Base-by-base conservation (phyloP, 2,797 vertebrate species). In the Momotus momota region DNA sequence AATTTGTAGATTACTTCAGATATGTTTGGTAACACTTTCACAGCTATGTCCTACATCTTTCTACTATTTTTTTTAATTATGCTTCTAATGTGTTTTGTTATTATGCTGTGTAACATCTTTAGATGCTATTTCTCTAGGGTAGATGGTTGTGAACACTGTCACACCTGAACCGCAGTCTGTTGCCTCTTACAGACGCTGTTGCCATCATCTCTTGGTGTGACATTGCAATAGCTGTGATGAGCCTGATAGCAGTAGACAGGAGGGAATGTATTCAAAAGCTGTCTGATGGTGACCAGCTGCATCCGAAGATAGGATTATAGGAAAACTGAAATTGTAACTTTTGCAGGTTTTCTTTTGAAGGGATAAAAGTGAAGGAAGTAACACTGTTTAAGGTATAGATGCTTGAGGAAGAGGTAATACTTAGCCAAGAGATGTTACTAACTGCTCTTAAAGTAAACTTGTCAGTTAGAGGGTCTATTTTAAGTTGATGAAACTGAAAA, bases 401-500 rank as follows among this genome's bases (percentile, higher is more conserved):
- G 23, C 40, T 84, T 9, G 29, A 90, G 46, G 14, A 52, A 67
- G 38, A n/a, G 60, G 35, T 33, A 60, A 18, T 73, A 41, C 41
- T 54, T 72, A 80, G 26, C 55, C 33, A 67, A 54, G 54, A 72
- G 51, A 58, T 45, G 40, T 86, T 77, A 57, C 35, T 87, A 78
- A 67, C 73, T 87, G 60, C 13, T 77, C 18, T 74, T 74, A 22
- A 79, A 70, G 31, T 93, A 86, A 91, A 87, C 45, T 23, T 89
- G 20, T 89, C 74, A 71, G 60, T 80, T 66, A 65, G 10, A 70
- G n/a, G 3, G 20, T 87, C 57, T 96, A 0, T 93, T 96, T 95
- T 91, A 94, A 95, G 73, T 72, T 73, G 52, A 23, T 62, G 67
- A 85, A 81, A 94, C 46, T 84, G 66, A 88, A 96, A 95, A 85